Conservation (phyloP, 2,888 invertebrate species). For the Epiblema foenella region DNA sequence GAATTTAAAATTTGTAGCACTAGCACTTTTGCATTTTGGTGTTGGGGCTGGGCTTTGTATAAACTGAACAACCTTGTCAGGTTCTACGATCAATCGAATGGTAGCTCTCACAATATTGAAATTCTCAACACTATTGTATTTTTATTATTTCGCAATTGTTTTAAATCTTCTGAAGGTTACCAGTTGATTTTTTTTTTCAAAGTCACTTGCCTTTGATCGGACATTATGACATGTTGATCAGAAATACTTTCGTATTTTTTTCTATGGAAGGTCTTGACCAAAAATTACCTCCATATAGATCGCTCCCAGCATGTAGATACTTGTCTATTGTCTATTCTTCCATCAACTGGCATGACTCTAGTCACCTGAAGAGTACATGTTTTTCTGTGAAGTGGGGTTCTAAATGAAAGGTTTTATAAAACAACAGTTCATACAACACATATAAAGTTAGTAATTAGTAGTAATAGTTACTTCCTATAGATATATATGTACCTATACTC, state of each 20-base stretch:
- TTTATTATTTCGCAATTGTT: background rate
- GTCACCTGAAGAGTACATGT: background rate
- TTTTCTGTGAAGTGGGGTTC: constrained; percentile 23
- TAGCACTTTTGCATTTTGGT: constrained; percentile 72
- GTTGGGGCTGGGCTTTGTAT: constrained; percentile 71
- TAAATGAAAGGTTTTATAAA: background rate
- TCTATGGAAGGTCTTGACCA: constrained; percentile 11
- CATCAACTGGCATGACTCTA: constrained; percentile 14
- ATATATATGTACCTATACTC: background rate
- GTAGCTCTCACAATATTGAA: constrained; percentile 14
- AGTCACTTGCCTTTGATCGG: constrained; percentile 18
- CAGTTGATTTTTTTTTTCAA: constrained; percentile 4
- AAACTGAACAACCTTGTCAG: constrained; percentile 34
- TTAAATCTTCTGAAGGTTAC: constrained; percentile 21
- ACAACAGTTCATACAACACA: no score
- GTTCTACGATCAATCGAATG: constrained; percentile 5
- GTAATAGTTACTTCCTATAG: background rate
- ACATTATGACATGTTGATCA: constrained; percentile 6
- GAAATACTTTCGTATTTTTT: background rate
- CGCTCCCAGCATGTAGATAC: constrained; percentile 33
- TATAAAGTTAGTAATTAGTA: no score
- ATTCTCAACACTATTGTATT: background rate
- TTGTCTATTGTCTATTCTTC: constrained; percentile 27
- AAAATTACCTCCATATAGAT: constrained; percentile 12
- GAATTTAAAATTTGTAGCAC: constrained; percentile 58